These are phyloP conservation scores for Drosophila antonietae DNA, from an alignment of 2,888 invertebrate genomes.

Conservation along the genomic window DNA sequence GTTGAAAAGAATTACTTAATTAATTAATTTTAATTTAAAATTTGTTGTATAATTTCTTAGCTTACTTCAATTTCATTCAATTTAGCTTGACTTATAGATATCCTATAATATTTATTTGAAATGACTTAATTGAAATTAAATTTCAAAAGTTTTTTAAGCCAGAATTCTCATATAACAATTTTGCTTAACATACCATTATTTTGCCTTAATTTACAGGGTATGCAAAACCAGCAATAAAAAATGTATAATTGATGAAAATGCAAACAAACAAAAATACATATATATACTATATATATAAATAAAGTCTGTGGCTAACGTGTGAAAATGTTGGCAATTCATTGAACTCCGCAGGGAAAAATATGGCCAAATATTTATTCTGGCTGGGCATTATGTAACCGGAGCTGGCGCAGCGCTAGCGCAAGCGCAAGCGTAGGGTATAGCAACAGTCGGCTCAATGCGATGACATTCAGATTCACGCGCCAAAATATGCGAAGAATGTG, in stretches of 20 bases:
- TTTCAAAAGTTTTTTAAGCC: too few relatives aligned
- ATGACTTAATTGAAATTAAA: too few relatives aligned
- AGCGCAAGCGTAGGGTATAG: background rate
- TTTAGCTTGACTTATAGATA: too few relatives aligned
- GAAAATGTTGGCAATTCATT: conserved; percentile 71
- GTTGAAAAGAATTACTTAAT: too few relatives aligned
- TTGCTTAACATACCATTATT: background rate
- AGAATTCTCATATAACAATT: too few relatives aligned
- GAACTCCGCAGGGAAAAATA: conserved; percentile 54
- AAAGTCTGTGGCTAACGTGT: conserved; percentile 51
- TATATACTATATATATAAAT: too few relatives aligned
- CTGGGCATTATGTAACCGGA: conserved; percentile 59
- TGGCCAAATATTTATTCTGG: conserved; percentile 24
- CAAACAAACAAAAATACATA: background rate
- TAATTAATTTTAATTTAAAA: too few relatives aligned
- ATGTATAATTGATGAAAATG: conserved; percentile 8
- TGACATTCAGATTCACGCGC: conserved; percentile 26
- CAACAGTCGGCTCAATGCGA: conserved; percentile 27
- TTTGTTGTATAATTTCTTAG: too few relatives aligned
- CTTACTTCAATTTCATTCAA: too few relatives aligned
- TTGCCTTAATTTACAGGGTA: conserved; percentile 19
- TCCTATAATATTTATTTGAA: too few relatives aligned
- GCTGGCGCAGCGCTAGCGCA: background rate
- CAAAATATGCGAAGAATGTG: conserved; percentile 69
- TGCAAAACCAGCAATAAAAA: background rate